Base-by-base conservation (phyloP, 2,888 invertebrate genomes). In the Psylliodes chrysocephalus region DNA sequence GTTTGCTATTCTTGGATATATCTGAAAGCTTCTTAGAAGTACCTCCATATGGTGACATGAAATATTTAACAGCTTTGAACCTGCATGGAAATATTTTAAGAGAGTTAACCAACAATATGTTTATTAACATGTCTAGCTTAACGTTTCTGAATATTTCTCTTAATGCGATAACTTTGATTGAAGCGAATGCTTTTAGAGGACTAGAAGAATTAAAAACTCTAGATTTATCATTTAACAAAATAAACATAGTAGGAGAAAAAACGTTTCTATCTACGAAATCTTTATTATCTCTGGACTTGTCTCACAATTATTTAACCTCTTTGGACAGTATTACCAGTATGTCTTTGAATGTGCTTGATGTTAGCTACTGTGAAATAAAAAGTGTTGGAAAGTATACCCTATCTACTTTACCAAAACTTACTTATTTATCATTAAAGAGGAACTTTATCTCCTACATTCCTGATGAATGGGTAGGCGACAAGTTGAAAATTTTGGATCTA, bases 191-290 rank as follows among this genome's bases (percentile, higher is more conserved):
- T 0, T 92, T 92, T 77, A 81, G 82, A 47, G 86, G 86, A 8
- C 76, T 92, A 1, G 81, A 80, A 66, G 82, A 85, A 66, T 77
- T 92, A 3, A 86, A 86, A 71, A 79, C 83, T 64, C 81, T 92
- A 52, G 90, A 92, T 79, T 79, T 92, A 67, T 91, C 92, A 0
- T 87, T 85, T 79, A 92, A 92, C 78, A 87, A 87, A 78, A 85
- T 92, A 57, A 85, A 86, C 0, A 76, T 79, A 4, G 77, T 92
- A 67, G 86, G 88, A 59, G 84, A 86, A 67, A 84, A 87, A 46
- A 83, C 86, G 1, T 86, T 92, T 70, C 78, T 84, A 30, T 84
- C 87, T 68, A 90, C 89, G 79, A 84, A 86, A 12, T 84, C 86
- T 1, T 78, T 93, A 22, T 84, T 84, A 3, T 82, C 84, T 51